Evolutionary conservation across 35 echinoderm and acorn worm genomes (phyloP), one percentile per base, ranked within the genome.

Genomic region (Holothuria glaberrima): DNA sequence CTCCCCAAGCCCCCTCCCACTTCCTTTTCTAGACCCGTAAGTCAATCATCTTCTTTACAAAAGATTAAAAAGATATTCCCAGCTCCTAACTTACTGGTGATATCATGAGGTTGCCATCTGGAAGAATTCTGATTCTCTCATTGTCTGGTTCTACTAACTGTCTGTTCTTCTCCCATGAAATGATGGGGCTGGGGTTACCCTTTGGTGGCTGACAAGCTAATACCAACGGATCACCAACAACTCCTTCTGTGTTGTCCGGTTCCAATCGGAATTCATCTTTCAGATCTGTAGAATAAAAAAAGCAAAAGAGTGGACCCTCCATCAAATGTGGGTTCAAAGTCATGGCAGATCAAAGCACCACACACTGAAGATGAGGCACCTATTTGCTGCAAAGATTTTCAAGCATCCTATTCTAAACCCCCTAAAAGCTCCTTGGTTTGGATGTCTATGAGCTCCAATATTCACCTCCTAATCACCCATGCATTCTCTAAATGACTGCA

Each of bases 31-130:
- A 41, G 7, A 41, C 36, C 36, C 36, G 7, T 41, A 4, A 41
- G 7, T 41, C 36, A 41, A 41, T 41, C 2, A 41, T 41, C 36
- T 41, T 41, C 36, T 7, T 41, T 41, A 4, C 36, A 41, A 41
- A 41, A 7, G 36, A n/a, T n/a, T n/a, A n/a, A n/a, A n/a, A n/a
- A n/a, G n/a, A 41, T 41, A 41, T 4, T 41, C 36, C 2, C 7
- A 7, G 36, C 36, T 41, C n/a, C n/a, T 41, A 54, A 70, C 86
- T 65, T 62, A 92, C 90, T 16, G 82, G 90, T 72, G 65, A 71
- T 24, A 92, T 86, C 80, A 92, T 92, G 2, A 92, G 81, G 33
- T 92, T 83, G 13, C 90, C 90, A 59, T 92, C 90, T 22, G 36
- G 27, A 2, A 84, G 20, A n/a, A 86, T 50, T 72, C 81, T 14